These are phyloP conservation scores for Sisor rabdophorus DNA, from an alignment of 2,113 vertebrate species.

Conservation along the genomic window DNA sequence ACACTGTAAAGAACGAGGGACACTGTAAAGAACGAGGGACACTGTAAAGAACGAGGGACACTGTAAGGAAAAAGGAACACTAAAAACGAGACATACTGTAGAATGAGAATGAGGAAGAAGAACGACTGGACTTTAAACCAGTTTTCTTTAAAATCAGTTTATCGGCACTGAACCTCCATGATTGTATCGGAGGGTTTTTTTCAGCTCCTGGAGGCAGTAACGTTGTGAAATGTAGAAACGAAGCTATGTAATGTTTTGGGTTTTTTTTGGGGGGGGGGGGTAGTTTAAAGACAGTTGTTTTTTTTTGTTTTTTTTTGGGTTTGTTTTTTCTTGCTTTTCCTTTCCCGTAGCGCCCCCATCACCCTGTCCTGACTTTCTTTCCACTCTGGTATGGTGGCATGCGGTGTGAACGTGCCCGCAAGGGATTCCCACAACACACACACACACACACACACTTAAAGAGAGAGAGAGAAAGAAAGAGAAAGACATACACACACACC, in stretches of 20 bases:
- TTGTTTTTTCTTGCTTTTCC: background rate
- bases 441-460: conserved; percentile 24
- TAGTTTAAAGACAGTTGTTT: no score
- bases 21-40: no score
- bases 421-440: conserved; percentile 50
- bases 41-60: no score
- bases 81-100: no score
- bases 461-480: background rate
- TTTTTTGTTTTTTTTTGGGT: no score
- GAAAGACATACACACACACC: conserved; percentile 1
- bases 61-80: no score
- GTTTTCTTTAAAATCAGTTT: background rate
- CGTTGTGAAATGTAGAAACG: background rate
- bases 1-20: no score
- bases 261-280: no score
- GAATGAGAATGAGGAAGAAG: no score
- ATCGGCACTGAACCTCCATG: background rate
- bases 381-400: conserved; percentile 3
- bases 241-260: background rate
- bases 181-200: background rate
- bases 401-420: conserved; percentile 45
- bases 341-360: conserved; percentile 24
- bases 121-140: no score
- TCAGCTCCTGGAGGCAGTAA: background rate
- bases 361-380: background rate